These are phyloP conservation scores for Thereva unica DNA, from an alignment of 2,888 invertebrate species.

Conservation along the genomic window DNA sequence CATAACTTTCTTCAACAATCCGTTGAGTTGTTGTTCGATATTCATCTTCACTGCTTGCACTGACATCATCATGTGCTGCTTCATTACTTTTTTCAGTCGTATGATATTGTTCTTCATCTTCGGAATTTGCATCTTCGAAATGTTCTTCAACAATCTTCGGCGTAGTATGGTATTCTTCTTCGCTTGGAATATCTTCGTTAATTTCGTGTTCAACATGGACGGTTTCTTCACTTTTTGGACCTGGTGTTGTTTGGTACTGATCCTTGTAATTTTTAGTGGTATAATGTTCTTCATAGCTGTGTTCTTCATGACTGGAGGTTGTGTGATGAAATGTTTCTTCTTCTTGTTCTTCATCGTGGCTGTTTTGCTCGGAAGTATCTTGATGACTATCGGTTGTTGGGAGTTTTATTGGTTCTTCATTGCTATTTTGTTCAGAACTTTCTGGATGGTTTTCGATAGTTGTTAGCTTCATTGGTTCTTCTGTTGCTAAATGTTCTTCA, in stretches of 20 bases:
- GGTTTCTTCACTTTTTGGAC: not conserved
- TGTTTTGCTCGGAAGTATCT: not conserved
- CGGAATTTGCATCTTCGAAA: not conserved
- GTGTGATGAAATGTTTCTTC: not conserved
- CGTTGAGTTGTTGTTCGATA: conserved; percentile 38
- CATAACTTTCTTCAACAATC: not conserved
- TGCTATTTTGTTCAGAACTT: not conserved
- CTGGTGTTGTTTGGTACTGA: not conserved
- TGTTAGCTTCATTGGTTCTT: no score
- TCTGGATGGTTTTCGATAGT: not conserved
- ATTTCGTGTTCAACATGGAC: not conserved
- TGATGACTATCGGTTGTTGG: not conserved
- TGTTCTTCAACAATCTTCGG: not conserved
- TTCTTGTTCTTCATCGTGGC: not conserved
- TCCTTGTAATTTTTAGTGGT: no score
- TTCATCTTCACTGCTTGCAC: conserved; percentile 52
- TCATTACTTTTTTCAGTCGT: conserved; percentile 37
- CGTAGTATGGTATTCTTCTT: not conserved
- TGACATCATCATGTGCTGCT: conserved; percentile 43
- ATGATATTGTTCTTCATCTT: not conserved
- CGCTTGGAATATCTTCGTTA: not conserved
- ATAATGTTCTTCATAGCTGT: no score
- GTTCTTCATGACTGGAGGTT: not conserved
- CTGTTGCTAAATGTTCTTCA: no score
- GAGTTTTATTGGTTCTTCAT: not conserved